Evolutionary conservation across 2,797 vertebrate genomes (phyloP).

Genomic region (Lates japonicus): DNA sequence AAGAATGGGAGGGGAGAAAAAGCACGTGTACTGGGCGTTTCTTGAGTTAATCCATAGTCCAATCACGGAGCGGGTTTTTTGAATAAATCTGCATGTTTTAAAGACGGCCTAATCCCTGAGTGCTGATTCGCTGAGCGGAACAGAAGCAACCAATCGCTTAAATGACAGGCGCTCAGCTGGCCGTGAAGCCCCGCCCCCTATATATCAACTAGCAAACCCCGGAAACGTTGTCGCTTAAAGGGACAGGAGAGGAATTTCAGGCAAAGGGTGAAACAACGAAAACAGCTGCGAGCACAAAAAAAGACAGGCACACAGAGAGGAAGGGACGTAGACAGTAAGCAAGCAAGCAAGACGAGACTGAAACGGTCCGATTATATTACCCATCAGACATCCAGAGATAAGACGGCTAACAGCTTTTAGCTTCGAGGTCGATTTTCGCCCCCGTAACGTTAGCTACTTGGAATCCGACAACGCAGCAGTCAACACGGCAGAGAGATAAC

Average conservation of each 20-base stretch:
- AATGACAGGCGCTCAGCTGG: constrained; percentile 85
- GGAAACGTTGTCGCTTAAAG: constrained; percentile 88
- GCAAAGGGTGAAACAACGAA: constrained; percentile 80
- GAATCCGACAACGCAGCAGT: constrained; percentile 68
- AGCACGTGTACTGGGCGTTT: constrained; percentile 88
- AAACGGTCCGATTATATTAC: constrained; percentile 12
- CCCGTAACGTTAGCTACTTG: constrained; percentile 42
- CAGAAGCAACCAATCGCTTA: constrained; percentile 78
- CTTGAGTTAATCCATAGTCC: constrained; percentile 54
- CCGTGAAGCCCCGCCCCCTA: constrained; percentile 66
- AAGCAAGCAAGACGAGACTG: constrained; percentile 34
- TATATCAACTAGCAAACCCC: constrained; percentile 73
- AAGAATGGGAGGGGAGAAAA: constrained; percentile 76
- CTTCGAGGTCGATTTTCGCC: constrained; percentile 46
- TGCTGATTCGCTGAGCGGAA: constrained; percentile 65
- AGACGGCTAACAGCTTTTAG: constrained; percentile 30
- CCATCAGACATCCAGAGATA: background rate
- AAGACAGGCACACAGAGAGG: constrained; percentile 54
- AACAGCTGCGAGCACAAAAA: constrained; percentile 77
- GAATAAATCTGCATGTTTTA: constrained; percentile 73
- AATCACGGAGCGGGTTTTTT: constrained; percentile 60
- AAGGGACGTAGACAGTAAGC: constrained; percentile 66
- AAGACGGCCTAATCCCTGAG: background rate
- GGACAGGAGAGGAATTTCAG: constrained; percentile 75
- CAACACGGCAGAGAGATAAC: constrained; percentile 54